Percentiles rank a stretch among this genome's conserved stretches.
Evolutionary conservation across 2,888 invertebrate species (phyloP).

Genomic region (Morpho deidamia): DNA sequence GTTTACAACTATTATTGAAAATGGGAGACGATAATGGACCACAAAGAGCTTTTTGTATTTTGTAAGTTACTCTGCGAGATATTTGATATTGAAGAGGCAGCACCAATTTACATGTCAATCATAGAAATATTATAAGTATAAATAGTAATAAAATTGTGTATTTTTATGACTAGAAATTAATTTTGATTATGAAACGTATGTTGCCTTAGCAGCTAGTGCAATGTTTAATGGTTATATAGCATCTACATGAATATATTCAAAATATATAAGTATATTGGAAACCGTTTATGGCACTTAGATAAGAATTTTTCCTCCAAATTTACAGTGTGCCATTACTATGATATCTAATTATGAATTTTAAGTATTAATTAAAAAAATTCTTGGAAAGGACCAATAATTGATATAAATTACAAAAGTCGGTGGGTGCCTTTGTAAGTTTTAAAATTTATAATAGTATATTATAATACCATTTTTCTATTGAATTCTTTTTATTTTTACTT

Average conservation of each 20-base stretch:
- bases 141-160: conserved; percentile 41
- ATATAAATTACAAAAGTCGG: conserved; percentile 34
- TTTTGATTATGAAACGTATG: conserved; percentile 43
- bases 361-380: conserved; percentile 44
- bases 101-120: conserved; percentile 56
- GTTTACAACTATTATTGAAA: neutral
- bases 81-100: conserved; percentile 44
- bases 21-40: conserved; percentile 16
- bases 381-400: conserved; percentile 58
- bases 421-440: conserved; percentile 60
- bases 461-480: conserved; percentile 25
- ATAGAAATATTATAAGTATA: conserved; percentile 39
- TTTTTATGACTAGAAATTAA: conserved; percentile 52
- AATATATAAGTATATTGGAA: conserved; percentile 25
- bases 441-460: conserved; percentile 5
- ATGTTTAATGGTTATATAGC: conserved; percentile 36
- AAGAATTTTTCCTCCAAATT: conserved; percentile 29
- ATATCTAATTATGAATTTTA: conserved; percentile 29
- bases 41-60: conserved; percentile 30
- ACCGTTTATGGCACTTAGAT: conserved; percentile 33
- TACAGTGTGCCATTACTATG: conserved; percentile 41
- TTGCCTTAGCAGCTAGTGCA: conserved; percentile 72
- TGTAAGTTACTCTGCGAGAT: conserved; percentile 34
- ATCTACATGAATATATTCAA: conserved; percentile 36
- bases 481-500: conserved; percentile 43